phyloP scores from a whole-genome alignment of 2,113 vertebrate species.

The Isurus oxyrinchus region DNA sequence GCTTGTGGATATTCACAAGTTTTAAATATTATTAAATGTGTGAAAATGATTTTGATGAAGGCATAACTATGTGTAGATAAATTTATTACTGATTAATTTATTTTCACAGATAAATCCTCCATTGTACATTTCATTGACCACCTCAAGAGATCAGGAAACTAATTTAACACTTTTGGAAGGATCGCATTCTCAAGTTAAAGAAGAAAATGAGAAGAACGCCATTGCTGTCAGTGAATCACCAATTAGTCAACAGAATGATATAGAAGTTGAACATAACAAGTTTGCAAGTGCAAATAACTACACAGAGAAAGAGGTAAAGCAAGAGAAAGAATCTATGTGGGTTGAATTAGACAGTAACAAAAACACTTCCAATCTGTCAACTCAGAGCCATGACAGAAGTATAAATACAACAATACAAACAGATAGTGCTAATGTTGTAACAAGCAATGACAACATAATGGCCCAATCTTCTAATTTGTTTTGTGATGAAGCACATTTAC shows the following conservation, averaged over 20 bases:
- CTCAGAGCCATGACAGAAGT: background rate
- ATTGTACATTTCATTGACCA: slow-evolving; percentile 26
- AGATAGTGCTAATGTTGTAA: background rate
- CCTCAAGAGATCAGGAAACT: background rate
- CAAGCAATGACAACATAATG: background rate
- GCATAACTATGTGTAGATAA: background rate
- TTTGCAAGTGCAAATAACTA: background rate
- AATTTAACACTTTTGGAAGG: background rate
- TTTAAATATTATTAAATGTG: background rate
- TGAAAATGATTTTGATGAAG: background rate
- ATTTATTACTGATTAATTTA: background rate
- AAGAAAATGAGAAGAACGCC: background rate
- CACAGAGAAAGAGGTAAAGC: background rate
- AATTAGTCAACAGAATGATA: background rate
- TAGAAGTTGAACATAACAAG: background rate
- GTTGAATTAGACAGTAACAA: background rate
- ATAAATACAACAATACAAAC: background rate
- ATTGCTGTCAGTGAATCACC: background rate
- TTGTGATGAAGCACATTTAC: background rate
- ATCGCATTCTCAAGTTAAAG: background rate
- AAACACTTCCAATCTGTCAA: background rate
- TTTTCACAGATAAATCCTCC: background rate
- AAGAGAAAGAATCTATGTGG: background rate
- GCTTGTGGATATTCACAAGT: background rate
- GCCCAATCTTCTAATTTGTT: background rate